Percentiles rank a stretch among this genome's conserved stretches.
Conservation (phyloP, 2,113 vertebrate genomes). For the Penelope pileata region DNA sequence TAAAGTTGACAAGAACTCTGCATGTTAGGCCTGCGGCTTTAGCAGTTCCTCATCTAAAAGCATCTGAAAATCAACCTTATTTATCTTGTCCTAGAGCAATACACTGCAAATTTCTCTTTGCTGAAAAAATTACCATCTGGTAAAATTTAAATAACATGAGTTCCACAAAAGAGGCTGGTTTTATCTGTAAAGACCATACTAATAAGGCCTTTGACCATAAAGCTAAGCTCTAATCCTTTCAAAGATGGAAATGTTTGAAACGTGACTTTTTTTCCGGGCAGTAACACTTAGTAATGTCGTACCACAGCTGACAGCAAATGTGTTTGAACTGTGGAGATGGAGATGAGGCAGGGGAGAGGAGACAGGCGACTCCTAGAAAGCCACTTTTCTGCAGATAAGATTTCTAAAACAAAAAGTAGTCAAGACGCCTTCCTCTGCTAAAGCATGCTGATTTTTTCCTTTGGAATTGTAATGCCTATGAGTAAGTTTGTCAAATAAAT, state of each 20-base stretch:
- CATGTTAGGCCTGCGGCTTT: conserved; percentile 40
- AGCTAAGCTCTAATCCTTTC: not conserved
- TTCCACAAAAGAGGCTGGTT: not conserved
- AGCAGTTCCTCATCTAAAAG: conserved; percentile 26
- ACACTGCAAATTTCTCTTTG: not conserved
- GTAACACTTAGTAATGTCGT: not conserved
- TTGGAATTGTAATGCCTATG: not conserved
- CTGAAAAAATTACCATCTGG: conserved; percentile 26
- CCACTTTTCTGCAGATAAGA: not conserved
- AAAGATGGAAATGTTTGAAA: not conserved
- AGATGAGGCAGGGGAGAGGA: not conserved
- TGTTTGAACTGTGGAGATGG: not conserved
- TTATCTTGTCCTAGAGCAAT: conserved; percentile 23
- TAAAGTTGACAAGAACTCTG: conserved; percentile 44
- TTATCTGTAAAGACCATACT: not conserved
- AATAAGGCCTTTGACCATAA: not conserved
- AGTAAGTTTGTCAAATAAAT: not conserved
- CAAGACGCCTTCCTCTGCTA: not conserved
- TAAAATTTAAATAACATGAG: not conserved
- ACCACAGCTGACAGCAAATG: not conserved
- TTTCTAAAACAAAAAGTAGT: not conserved
- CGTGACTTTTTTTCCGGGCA: not conserved
- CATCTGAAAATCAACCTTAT: conserved; percentile 23
- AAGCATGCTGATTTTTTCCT: not conserved
- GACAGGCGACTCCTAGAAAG: not conserved